Conservation (phyloP, 2,797 vertebrate species). For the Zalophus californianus region DNA sequence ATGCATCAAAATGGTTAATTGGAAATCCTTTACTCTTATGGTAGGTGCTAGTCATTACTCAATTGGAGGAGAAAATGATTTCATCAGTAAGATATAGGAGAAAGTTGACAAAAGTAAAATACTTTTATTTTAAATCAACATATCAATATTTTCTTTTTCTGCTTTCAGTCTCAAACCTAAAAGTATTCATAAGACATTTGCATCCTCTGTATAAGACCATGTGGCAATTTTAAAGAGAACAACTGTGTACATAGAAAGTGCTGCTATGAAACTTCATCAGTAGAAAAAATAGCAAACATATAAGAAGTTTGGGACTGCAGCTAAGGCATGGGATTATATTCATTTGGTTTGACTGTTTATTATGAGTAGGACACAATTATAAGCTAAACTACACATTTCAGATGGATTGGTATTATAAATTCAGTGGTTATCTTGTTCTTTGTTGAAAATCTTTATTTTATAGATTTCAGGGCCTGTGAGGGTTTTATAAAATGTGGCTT, state of each 20-base stretch:
- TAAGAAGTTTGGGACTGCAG: not conserved
- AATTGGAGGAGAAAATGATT: not conserved
- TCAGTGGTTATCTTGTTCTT: slow-evolving; percentile 34
- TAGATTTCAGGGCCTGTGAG: slow-evolving; percentile 24
- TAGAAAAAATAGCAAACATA: slow-evolving; percentile 3
- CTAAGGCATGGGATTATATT: not conserved
- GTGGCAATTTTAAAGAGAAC: slow-evolving; percentile 39
- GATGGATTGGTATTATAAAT: not conserved
- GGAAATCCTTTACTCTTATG: not conserved
- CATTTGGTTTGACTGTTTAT: not conserved
- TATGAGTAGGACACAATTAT: not conserved
- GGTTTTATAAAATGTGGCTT: slow-evolving; percentile 15
- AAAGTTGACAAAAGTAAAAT: not conserved
- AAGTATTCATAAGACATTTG: not conserved
- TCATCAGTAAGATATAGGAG: not conserved
- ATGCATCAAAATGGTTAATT: not conserved
- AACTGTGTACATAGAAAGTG: slow-evolving; percentile 26
- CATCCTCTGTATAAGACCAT: not conserved
- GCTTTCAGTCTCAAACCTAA: not conserved
- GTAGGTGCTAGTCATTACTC: not conserved
- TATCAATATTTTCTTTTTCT: not conserved
- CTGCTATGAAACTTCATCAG: not conserved
- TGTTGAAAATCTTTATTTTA: slow-evolving; percentile 50
- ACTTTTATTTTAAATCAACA: not conserved
- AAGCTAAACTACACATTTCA: not conserved